Percentiles rank a stretch among this genome's conserved stretches.
Conservation (phyloP, 1,140 invertebrate genomes). For the Cepaea nemoralis region DNA sequence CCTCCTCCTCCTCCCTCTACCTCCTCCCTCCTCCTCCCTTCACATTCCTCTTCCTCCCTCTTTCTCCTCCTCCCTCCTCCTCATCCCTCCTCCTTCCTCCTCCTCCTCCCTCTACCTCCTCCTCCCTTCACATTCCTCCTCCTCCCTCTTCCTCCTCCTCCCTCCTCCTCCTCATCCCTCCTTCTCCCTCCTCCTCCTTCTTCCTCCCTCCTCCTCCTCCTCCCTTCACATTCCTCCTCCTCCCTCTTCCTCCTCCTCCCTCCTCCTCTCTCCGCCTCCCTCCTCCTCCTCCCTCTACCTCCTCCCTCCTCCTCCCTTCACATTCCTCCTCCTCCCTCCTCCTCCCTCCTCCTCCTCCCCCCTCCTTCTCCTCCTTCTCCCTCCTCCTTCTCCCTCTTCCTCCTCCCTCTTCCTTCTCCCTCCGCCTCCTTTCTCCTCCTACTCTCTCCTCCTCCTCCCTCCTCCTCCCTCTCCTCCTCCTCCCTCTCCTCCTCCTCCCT, state of each 20-base stretch:
- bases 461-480: not conserved
- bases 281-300: too few relatives aligned
- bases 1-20: too few relatives aligned
- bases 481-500: not conserved
- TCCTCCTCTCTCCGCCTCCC: constrained; percentile 9
- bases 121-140: too few relatives aligned
- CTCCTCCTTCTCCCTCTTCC: not conserved
- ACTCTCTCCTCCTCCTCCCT: not conserved
- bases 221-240: too few relatives aligned
- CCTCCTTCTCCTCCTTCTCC: not conserved
- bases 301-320: too few relatives aligned
- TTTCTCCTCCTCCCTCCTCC: too few relatives aligned
- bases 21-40: too few relatives aligned
- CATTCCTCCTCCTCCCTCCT: not conserved
- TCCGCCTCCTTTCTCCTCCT: too few relatives aligned
- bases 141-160: not conserved
- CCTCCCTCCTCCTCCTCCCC: not conserved
- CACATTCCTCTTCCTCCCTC: too few relatives aligned
- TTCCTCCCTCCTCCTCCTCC: not conserved
- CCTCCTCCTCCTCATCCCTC: too few relatives aligned
- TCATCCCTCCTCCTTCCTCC: too few relatives aligned
- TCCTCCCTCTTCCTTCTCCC: not conserved
- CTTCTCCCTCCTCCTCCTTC: not conserved
- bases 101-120: too few relatives aligned
- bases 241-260: constrained; percentile 15